A percentile compares a stretch with the other conserved stretches of the same genome.
phyloP scores from a whole-genome alignment of 2,113 vertebrate species.

The Callospermophilus lateralis region DNA sequence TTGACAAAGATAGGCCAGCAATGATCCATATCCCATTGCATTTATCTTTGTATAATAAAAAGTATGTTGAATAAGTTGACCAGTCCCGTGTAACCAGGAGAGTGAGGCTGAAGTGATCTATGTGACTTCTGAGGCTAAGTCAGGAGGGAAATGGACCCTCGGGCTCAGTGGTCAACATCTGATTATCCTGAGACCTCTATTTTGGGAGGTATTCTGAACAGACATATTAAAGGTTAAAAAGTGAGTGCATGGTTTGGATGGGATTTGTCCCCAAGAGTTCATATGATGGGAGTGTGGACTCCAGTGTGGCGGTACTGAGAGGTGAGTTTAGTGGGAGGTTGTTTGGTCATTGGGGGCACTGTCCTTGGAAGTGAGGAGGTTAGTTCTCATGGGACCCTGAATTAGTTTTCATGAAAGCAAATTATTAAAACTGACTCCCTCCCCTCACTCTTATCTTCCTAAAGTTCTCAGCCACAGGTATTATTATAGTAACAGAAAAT shows the following conservation, averaged over 20 bases:
- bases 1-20: background rate
- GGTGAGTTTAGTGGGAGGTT: too few species aligned
- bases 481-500: background rate
- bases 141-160: background rate
- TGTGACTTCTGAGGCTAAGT: background rate
- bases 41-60: background rate
- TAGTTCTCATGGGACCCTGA: background rate
- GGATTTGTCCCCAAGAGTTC: too few species aligned
- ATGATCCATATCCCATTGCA: background rate
- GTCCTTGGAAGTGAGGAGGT: background rate
- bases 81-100: background rate
- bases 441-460: too few species aligned
- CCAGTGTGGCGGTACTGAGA: background rate
- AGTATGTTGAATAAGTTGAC: background rate
- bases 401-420: background rate
- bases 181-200: background rate
- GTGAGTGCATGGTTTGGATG: background rate
- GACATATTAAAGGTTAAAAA: background rate
- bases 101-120: background rate
- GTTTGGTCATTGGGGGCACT: background rate
- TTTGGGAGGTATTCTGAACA: background rate
- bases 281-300: background rate
- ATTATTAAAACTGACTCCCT: background rate
- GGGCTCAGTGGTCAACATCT: background rate
- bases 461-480: background rate